These are phyloP conservation scores for Odontocolon sp. DNA, from an alignment of 2,888 invertebrate genomes.

Conservation along the genomic window DNA sequence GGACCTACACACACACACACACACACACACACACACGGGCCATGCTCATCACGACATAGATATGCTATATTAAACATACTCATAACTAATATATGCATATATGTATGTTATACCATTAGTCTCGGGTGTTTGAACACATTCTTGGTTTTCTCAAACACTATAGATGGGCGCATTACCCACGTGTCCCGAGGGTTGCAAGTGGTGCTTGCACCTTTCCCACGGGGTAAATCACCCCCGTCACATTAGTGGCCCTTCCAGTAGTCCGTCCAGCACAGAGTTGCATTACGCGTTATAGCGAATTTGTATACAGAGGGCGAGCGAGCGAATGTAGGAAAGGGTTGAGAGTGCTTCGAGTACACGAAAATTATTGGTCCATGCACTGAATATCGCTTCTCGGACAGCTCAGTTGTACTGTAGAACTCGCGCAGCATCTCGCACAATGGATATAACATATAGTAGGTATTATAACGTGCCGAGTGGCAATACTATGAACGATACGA, in stretches of 20 bases:
- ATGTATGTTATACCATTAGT: conserved; percentile 51
- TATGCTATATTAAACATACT: not conserved
- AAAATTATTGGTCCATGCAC: conserved; percentile 54
- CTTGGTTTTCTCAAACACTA: conserved; percentile 44
- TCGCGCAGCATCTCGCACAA: conserved; percentile 47
- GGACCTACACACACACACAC: no score
- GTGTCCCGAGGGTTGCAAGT: conserved; percentile 47
- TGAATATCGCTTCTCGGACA: conserved; percentile 52
- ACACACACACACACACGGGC: no score
- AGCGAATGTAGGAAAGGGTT: no score
- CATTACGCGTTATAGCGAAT: conserved; percentile 52
- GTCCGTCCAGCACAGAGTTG: conserved; percentile 25
- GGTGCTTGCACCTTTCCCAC: conserved; percentile 56
- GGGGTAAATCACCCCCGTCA: conserved; percentile 38
- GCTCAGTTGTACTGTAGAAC: conserved; percentile 31
- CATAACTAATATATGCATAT: conserved; percentile 8
- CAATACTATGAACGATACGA: conserved; percentile 48
- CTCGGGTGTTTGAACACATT: conserved; percentile 59
- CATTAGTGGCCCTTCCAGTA: conserved; percentile 31
- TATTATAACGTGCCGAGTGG: conserved; percentile 55
- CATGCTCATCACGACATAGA: no score
- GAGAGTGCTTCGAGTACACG: conserved; percentile 45
- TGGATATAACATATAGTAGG: conserved; percentile 39
- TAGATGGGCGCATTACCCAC: conserved; percentile 19
- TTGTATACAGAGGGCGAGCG: conserved; percentile 41